These are phyloP conservation scores for Drosophila affinis DNA, from an alignment of 2,888 invertebrate species.

Conservation along the genomic window DNA sequence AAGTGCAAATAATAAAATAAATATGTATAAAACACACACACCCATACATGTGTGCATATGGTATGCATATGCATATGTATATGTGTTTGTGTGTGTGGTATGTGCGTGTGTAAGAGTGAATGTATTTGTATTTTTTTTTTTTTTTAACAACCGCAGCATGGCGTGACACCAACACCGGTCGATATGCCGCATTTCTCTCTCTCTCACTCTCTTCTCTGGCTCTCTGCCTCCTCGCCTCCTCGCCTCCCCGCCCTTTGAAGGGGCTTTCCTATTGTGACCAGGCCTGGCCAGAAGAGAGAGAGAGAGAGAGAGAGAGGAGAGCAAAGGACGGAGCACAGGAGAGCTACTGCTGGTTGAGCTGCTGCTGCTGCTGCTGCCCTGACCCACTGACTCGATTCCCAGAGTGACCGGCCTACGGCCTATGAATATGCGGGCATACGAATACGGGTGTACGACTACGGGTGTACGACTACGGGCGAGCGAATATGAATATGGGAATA, in stretches of 20 bases:
- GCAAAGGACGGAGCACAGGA: neutral
- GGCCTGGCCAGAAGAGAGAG: slow-evolving; percentile 2
- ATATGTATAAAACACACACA: slow-evolving; percentile 51
- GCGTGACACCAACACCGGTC: slow-evolving; percentile 60
- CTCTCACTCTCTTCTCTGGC: slow-evolving; percentile 41
- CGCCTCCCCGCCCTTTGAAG: neutral
- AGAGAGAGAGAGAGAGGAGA: neutral
- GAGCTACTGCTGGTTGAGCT: neutral
- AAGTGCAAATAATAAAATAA: slow-evolving; percentile 74
- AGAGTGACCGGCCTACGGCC: slow-evolving; percentile 36
- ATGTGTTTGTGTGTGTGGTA: slow-evolving; percentile 11
- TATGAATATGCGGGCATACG: slow-evolving; percentile 12
- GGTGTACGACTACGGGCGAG: neutral
- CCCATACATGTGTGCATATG: slow-evolving; percentile 7
- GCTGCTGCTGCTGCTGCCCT: slow-evolving; percentile 15
- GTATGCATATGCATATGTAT: slow-evolving; percentile 28
- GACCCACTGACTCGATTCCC: slow-evolving; percentile 38
- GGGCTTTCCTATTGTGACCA: neutral
- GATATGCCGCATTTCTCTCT: slow-evolving; percentile 69
- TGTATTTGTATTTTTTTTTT: slow-evolving; percentile 18
- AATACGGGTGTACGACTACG: neutral
- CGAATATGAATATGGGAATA: slow-evolving; percentile 9
- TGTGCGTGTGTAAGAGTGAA: slow-evolving; percentile 23
- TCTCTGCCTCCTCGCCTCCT: slow-evolving; percentile 2
- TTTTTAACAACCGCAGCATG: slow-evolving; percentile 47